Percentiles rank a stretch among this genome's conserved stretches.
Evolutionary conservation across 1,140 invertebrate genomes (phyloP).

Genomic region (Drosophila watanabei): DNA sequence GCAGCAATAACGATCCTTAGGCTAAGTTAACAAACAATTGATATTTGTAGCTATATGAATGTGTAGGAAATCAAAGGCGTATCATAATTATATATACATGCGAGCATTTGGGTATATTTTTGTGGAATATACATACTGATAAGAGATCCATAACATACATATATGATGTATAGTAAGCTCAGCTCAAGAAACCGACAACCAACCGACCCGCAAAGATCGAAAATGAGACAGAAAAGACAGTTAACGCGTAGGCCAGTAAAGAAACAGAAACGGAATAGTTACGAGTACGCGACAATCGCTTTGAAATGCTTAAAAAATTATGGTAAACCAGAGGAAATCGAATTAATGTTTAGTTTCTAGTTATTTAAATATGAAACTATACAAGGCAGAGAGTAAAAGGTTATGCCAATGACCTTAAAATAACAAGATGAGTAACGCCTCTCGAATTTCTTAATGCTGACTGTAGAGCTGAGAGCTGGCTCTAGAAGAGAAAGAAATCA

Average conservation of each 20-base stretch:
- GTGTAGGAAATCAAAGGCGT: slow-evolving; percentile 61
- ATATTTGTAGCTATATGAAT: slow-evolving; percentile 60
- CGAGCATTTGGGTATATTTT: slow-evolving; percentile 79
- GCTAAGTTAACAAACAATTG: slow-evolving; percentile 56
- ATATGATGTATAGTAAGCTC: slow-evolving; percentile 39
- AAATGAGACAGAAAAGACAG: slow-evolving; percentile 40
- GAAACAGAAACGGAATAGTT: slow-evolving; percentile 52
- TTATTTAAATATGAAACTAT: slow-evolving; percentile 59
- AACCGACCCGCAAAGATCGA: slow-evolving; percentile 24
- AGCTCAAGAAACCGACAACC: slow-evolving; percentile 66
- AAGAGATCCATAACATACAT: slow-evolving; percentile 39
- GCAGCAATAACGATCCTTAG: slow-evolving; percentile 53
- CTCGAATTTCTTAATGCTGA: no score
- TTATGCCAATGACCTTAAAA: not conserved
- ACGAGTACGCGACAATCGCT: slow-evolving; percentile 80
- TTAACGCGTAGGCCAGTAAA: slow-evolving; percentile 75
- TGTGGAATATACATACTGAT: slow-evolving; percentile 69
- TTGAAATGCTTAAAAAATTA: slow-evolving; percentile 72
- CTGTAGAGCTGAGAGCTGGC: no score
- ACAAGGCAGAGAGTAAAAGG: slow-evolving; percentile 48
- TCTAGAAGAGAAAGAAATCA: no score
- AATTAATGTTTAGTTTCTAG: slow-evolving; percentile 62
- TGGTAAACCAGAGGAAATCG: slow-evolving; percentile 35
- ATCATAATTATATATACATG: slow-evolving; percentile 53
- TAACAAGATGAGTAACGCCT: not conserved